Evolutionary conservation across 2,888 invertebrate genomes (phyloP), one percentile per base, ranked within the genome.

Genomic region (Tinea trinotella): DNA sequence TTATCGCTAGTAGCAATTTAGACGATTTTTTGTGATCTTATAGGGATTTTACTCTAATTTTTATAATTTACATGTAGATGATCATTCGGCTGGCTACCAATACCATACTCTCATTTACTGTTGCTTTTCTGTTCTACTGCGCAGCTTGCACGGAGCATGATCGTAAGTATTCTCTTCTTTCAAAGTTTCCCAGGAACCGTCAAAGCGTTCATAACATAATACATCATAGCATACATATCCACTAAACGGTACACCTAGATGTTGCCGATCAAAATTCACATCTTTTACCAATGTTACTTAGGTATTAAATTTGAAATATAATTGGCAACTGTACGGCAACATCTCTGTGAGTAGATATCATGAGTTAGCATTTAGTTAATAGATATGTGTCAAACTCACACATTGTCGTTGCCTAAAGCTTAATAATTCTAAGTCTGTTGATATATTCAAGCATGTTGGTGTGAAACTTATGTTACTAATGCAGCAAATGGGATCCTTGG

Each of bases 61-160:
- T n/a, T n/a, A n/a, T n/a, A n/a, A n/a, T n/a, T n/a, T n/a, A n/a
- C n/a, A n/a, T n/a, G 13, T 40, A 40, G 6, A 40, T n/a, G 13
- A 40, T 3, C 40, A 40, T 40, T 13, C 13, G 6, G 13, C 71
- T 74, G 77, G 79, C 79, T 65, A 20, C 56, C 57, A 69, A 68
- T 67, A 62, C 66, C 82, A 74, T 76, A 78, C 70, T 76, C 87
- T 88, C 87, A 89, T 87, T 86, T 76, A 88, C 79, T 88, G 86
- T 88, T 87, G 89, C 87, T 88, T 83, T 89, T 84, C 15, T 89
- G 87, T 88, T 87, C 88, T 89, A 81, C 77, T 78, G 76, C 70
- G 88, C 90, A 91, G 93, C 93, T 93, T 92, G 92, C 93, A 92
- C 92, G 93, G 92, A 92, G 92, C 92, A 93, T 93, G 93, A 92